Percentiles rank a stretch among this genome's conserved stretches.
phyloP scores from a whole-genome alignment of 2,888 invertebrate species.

The Leptinotarsa juncta region DNA sequence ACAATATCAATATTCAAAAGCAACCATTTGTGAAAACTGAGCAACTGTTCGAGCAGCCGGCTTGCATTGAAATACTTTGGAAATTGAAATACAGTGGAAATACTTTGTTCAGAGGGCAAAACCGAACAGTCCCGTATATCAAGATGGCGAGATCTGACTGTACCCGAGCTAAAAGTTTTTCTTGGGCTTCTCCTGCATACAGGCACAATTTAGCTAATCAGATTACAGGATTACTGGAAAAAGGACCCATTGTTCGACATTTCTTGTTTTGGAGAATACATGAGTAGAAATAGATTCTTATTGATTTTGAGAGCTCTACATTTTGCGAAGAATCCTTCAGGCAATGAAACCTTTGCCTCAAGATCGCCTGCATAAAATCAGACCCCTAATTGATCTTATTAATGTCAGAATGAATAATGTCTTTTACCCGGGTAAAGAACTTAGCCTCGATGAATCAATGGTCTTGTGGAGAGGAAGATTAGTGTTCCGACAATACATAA shows the following conservation, averaged over 20 bases:
- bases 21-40: constrained; percentile 2
- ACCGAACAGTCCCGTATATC: background rate
- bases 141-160: constrained; percentile 15
- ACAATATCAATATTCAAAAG: background rate
- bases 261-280: constrained; percentile 5
- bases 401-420: constrained; percentile 38
- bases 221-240: constrained; percentile 2
- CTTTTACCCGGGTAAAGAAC: constrained; percentile 45
- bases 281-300: constrained; percentile 13
- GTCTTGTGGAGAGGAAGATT: constrained; percentile 21
- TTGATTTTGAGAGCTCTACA: constrained; percentile 30
- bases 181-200: constrained; percentile 17
- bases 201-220: constrained; percentile 12
- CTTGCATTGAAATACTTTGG: no score
- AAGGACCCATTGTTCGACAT: constrained; percentile 13
- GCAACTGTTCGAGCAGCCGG: background rate
- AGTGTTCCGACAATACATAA: constrained; percentile 15
- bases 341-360: background rate
- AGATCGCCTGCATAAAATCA: constrained; percentile 50
- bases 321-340: constrained; percentile 18
- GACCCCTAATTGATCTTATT: constrained; percentile 58
- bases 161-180: constrained; percentile 10
- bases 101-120: no score
- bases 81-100: no score
- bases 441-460: constrained; percentile 44